Percentiles rank a stretch among this genome's conserved stretches.
These are phyloP conservation scores for Bucorvus abyssinicus DNA, from an alignment of 2,797 vertebrate genomes.

Conservation along the genomic window DNA sequence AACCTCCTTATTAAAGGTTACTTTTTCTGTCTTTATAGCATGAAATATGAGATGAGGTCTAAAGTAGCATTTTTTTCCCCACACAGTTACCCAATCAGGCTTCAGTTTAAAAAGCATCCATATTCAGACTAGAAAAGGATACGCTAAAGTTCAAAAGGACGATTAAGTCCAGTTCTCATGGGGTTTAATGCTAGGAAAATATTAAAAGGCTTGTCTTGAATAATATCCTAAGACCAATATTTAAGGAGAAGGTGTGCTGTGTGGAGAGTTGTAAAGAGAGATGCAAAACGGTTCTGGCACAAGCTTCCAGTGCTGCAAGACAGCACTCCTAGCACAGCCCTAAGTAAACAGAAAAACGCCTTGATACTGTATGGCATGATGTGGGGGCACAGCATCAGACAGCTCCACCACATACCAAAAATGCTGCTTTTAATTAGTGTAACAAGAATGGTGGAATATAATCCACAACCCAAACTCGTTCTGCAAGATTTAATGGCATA, in stretches of 20 bases:
- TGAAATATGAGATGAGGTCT: not conserved
- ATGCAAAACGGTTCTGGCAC: not conserved
- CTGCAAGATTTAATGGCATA: not conserved
- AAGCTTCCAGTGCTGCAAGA: not conserved
- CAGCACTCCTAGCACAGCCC: not conserved
- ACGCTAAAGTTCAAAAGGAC: not conserved
- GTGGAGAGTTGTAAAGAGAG: not conserved
- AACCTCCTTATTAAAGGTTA: not conserved
- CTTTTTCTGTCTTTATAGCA: not conserved
- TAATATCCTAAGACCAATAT: not conserved
- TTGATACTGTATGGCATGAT: fast-evolving
- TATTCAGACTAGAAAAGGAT: not conserved
- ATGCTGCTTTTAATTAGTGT: not conserved
- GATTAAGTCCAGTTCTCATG: not conserved
- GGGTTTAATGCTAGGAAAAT: conserved; percentile 4
- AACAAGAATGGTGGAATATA: not conserved
- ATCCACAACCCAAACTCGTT: not conserved
- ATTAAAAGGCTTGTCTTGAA: not conserved
- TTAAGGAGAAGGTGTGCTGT: not conserved
- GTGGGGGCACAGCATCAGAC: not conserved
- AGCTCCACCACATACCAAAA: not conserved
- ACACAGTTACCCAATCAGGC: not conserved
- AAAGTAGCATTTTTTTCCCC: not conserved
- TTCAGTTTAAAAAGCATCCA: not conserved
- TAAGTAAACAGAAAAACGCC: not conserved